phyloP scores from a whole-genome alignment of 2,797 vertebrate species.

The Sebastes cheni region DNA sequence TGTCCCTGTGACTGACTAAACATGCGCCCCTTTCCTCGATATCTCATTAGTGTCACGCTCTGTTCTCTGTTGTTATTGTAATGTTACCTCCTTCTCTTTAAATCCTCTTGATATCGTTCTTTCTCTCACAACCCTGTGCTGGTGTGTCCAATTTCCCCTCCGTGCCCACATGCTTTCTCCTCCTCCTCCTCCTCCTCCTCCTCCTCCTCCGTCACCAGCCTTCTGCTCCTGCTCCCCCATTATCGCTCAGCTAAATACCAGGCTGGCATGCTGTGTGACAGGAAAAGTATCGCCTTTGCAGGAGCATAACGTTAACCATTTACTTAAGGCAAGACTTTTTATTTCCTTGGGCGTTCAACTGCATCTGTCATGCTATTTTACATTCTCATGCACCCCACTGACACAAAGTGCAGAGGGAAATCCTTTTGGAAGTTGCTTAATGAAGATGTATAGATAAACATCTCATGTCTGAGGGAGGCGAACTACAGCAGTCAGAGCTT shows the following conservation, averaged over 20 bases:
- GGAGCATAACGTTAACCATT: slow-evolving; percentile 34
- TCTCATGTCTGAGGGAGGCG: slow-evolving; percentile 23
- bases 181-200: slow-evolving; percentile 5
- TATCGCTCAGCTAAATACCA: slow-evolving; percentile 69
- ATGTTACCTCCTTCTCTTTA: slow-evolving; percentile 43
- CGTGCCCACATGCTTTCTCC: slow-evolving; percentile 43
- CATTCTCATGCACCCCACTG: slow-evolving; percentile 12
- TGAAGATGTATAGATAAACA: slow-evolving; percentile 47
- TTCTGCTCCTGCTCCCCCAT: slow-evolving; percentile 46
- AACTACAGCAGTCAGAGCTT: slow-evolving; percentile 28
- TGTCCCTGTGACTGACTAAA: slow-evolving; percentile 27
- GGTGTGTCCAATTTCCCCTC: slow-evolving; percentile 55
- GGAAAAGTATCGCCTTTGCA: slow-evolving; percentile 52
- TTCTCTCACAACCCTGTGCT: slow-evolving; percentile 36
- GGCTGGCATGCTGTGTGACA: slow-evolving; percentile 58
- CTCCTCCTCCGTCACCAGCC: slow-evolving; percentile 41
- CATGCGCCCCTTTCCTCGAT: slow-evolving; percentile 43
- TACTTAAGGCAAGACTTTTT: slow-evolving; percentile 19
- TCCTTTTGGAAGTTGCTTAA: slow-evolving; percentile 33
- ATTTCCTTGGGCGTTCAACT: slow-evolving; percentile 29
- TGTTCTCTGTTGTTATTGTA: slow-evolving; percentile 59
- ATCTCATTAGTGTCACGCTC: slow-evolving; percentile 54
- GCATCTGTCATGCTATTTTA: slow-evolving; percentile 30
- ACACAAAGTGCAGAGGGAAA: slow-evolving; percentile 16
- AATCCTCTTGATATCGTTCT: slow-evolving; percentile 56